phyloP scores from a whole-genome alignment of 53 echinoderm and acorn worm species.

The Actinopyga echinites region DNA sequence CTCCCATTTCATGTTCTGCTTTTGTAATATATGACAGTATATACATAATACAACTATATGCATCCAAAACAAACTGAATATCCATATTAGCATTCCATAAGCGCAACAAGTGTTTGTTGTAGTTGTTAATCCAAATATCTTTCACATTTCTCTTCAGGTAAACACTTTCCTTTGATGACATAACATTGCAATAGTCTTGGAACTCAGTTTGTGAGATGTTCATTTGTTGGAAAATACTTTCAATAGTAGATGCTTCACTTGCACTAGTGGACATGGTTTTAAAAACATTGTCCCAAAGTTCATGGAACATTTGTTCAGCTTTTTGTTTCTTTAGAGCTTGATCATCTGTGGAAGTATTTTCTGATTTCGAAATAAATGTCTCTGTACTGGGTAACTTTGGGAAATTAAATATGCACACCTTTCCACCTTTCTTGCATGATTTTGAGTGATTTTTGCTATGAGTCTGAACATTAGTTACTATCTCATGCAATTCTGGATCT shows the following conservation, averaged over 20 bases:
- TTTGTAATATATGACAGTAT: constrained; percentile 15
- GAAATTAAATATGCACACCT: constrained; percentile 71
- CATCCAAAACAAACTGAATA: constrained; percentile 47
- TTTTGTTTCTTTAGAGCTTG: not conserved
- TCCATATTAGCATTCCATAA: constrained; percentile 51
- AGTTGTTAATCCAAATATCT: constrained; percentile 41
- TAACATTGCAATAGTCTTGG: too few species aligned
- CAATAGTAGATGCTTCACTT: not conserved
- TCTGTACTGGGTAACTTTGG: constrained; percentile 63
- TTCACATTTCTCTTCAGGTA: constrained; percentile 25
- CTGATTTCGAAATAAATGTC: constrained; percentile 56
- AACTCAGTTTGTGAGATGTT: too few species aligned
- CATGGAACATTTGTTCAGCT: not conserved
- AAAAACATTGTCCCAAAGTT: not conserved
- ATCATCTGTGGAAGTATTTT: too few species aligned
- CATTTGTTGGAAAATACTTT: not conserved
- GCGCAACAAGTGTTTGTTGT: constrained; percentile 16
- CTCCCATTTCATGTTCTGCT: constrained; percentile 23
- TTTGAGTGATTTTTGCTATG: constrained; percentile 14
- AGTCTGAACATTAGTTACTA: not conserved
- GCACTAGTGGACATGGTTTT: too few species aligned
- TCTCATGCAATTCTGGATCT: constrained; percentile 4
- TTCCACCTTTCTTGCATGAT: constrained; percentile 61
- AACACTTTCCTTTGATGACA: constrained; percentile 21
- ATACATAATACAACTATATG: constrained; percentile 48